phyloP scores from a whole-genome alignment of 1,140 invertebrate species.

The Aphidius gifuensis region DNA sequence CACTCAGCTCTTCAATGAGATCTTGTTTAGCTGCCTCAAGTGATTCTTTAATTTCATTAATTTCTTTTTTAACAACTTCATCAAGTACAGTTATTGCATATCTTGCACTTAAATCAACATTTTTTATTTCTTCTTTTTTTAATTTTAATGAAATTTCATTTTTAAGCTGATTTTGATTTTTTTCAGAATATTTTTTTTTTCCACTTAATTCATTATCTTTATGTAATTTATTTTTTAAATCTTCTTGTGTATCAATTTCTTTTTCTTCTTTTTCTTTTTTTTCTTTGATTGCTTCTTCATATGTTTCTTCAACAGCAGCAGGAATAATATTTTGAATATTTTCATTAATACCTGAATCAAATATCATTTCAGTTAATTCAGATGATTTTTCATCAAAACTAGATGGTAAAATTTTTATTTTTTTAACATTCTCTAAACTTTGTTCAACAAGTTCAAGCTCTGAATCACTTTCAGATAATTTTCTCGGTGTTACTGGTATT shows the following conservation, averaged over 20 bases:
- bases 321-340: neutral
- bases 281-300: slow-evolving; percentile 14
- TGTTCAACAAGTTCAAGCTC: slow-evolving; percentile 2
- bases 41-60: slow-evolving; percentile 68
- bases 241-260: slow-evolving; percentile 15
- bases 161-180: slow-evolving; percentile 26
- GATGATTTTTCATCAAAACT: neutral
- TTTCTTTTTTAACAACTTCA: slow-evolving; percentile 61
- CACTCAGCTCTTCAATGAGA: slow-evolving; percentile 62
- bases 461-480: slow-evolving; percentile 10
- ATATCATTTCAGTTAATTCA: neutral
- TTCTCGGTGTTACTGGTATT: slow-evolving; percentile 11
- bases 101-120: slow-evolving; percentile 51
- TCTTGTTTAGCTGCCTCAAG: slow-evolving; percentile 64
- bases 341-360: slow-evolving; percentile 5
- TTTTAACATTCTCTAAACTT: neutral
- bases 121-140: slow-evolving; percentile 66
- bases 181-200: slow-evolving; percentile 30
- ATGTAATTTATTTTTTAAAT: slow-evolving; percentile 20
- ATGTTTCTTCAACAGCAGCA: neutral
- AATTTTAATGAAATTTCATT: slow-evolving; percentile 33
- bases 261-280: neutral
- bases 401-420: neutral
- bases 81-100: slow-evolving; percentile 52
- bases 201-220: slow-evolving; percentile 28